Evolutionary conservation across 2,888 invertebrate genomes (phyloP), one percentile per base, ranked within the genome.

Genomic region (Macrophya alboannulata): DNA sequence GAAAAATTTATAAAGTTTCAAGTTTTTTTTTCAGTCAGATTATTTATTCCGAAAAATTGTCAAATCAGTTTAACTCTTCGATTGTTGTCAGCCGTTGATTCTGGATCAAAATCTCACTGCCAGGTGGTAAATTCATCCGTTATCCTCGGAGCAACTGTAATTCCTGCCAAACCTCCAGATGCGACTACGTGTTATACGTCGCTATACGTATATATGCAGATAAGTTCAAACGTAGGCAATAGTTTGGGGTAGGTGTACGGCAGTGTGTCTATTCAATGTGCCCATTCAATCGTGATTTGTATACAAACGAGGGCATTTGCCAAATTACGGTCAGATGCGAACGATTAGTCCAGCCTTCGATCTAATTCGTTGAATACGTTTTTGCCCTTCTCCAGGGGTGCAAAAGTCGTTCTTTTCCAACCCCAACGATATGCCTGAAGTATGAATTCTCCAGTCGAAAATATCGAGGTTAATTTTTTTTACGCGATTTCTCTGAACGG

Each of bases 321-420:
- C 87, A 88, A 89, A 89, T 89, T 88, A 88, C 88, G 87, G 86
- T 86, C 87, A 84, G 87, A 86, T 86, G 84, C 86, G 86, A 85
- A 86, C 88, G 88, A 89, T 88, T 88, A 88, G 88, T 84, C 74
- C 81, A 86, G 82, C 31, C 84, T 86, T 86, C 86, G 84, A 86
- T 87, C 86, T 79, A 85, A 85, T 84, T 86, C 84, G 77, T 51
- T 31, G n/a, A 62, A 81, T 25, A 81, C 62, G 84, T 77, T 72
- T 55, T 83, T 65, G 84, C 72, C 86, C 62, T 2, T 31, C 31
- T 21, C n/a, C 12, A 21, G 72, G 45, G 12, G 45, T 21, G 21
- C n/a, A 45, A 45, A 85, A 71, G 85, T 76, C 31, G 83, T 82
- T 68, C 84, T 77, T 85, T 76, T n/a, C 81, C 68, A 68, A 40